Evolutionary conservation across 2,888 invertebrate genomes (phyloP), one percentile per base, ranked within the genome.

Genomic region (Eledona agricola): DNA sequence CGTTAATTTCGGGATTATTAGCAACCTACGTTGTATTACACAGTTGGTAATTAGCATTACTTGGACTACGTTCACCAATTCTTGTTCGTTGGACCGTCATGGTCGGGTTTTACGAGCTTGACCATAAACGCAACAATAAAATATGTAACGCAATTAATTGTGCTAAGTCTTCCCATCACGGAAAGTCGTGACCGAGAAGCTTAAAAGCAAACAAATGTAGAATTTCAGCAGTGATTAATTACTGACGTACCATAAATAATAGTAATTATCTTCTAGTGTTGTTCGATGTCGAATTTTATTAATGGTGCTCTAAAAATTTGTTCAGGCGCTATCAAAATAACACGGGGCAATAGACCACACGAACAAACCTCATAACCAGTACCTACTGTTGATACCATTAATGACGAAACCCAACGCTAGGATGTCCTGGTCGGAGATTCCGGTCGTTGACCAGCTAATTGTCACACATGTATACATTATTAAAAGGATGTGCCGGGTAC

Each of bases 381-480:
- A 15, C 13, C 7, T n/a, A 9, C 9, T 26, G 10, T 10, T 31
- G 29, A 40, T 28, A 40, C 17, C 34, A 26, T 31, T 47, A 31
- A 34, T 51, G 42, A 43, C 35, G 28, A 51, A 51, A 42, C 12
- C 23, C 19, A 20, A 25, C 23, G 1, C 9, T 25, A 26, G 16
- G 26, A 17, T 22, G 50, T 50, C 42, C 42, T 49, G 31, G 6
- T 34, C 12, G 38, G 17, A 6, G 22, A 56, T 56, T 49, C 45
- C 55, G 57, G 55, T 58, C 55, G 57, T 55, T 58, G 57, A 58
- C 57, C 57, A 58, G 43, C 49, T 56, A 52, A 52, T 56, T 35
- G 38, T 42, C 26, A 7, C 28, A 37, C 38, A 45, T 42, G 47
- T 49, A n/a, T n/a, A 46, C 29, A 17, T 29, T 35, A 51, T 45